These are phyloP conservation scores for Mythimna loreyi DNA, from an alignment of 2,888 invertebrate genomes.

Conservation along the genomic window DNA sequence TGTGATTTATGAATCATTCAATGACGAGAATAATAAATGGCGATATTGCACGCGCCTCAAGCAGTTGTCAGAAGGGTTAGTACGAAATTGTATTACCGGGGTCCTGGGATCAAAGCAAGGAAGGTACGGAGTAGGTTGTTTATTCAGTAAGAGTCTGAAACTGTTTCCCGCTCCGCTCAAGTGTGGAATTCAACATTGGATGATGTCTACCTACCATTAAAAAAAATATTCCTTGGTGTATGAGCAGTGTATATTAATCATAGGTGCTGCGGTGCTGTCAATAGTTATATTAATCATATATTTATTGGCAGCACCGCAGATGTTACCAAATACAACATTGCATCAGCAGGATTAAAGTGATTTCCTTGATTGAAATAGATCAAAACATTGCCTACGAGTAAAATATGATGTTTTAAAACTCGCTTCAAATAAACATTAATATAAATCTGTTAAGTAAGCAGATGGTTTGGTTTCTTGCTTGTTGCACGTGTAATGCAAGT, in stretches of 20 bases:
- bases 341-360: conserved; percentile 14
- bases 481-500: conserved; percentile 66
- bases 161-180: no score
- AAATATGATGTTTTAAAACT: conserved; percentile 54
- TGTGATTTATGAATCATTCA: conserved; percentile 18
- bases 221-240: conserved; percentile 3
- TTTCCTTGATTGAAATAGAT: conserved; percentile 45
- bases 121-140: no score
- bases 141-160: no score
- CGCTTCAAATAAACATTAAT: conserved; percentile 49
- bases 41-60: not conserved
- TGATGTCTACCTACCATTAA: no score
- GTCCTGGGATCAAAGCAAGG: no score
- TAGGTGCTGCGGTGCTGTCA: no score
- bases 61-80: no score
- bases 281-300: conserved; percentile 19
- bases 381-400: conserved; percentile 47
- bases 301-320: conserved; percentile 30
- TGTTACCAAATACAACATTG: conserved; percentile 20
- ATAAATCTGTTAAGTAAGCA: conserved; percentile 61
- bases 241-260: conserved; percentile 23
- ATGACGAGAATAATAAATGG: conserved; percentile 20
- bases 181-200: no score
- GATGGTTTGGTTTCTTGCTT: conserved; percentile 57
- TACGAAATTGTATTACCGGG: no score